These are phyloP conservation scores for Microchrysa polita DNA, from an alignment of 2,888 invertebrate genomes.

Conservation along the genomic window DNA sequence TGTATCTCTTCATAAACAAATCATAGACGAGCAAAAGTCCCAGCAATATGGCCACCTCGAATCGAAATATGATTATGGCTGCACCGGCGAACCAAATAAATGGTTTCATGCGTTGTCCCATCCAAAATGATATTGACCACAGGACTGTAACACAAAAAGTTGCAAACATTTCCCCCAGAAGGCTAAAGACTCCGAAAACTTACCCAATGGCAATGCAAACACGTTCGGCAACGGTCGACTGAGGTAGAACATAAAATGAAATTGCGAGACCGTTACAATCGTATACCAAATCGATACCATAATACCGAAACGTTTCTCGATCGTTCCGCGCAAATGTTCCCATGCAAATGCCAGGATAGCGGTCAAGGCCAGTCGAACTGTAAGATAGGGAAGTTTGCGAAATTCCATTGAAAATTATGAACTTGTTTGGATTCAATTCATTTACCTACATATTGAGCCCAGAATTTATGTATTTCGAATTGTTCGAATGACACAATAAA, in stretches of 20 bases:
- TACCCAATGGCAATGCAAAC: constrained; percentile 92
- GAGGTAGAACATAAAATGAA: constrained; percentile 97
- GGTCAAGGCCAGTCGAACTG: constrained; percentile 85
- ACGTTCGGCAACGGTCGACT: constrained; percentile 95
- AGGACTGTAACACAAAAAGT: constrained; percentile 73
- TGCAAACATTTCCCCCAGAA: not conserved
- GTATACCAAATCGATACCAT: constrained; percentile 84
- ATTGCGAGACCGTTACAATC: constrained; percentile 88
- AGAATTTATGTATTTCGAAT: constrained; percentile 81
- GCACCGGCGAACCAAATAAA: constrained; percentile 88
- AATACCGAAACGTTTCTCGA: constrained; percentile 81
- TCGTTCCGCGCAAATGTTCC: constrained; percentile 75
- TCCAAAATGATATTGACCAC: constrained; percentile 85
- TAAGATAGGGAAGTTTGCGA: not conserved
- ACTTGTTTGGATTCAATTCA: constrained; percentile 50
- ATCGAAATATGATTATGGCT: constrained; percentile 88
- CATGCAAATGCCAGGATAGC: constrained; percentile 79
- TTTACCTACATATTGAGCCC: constrained; percentile 88
- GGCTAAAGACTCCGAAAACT: constrained; percentile 54
- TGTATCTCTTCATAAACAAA: constrained; percentile 75
- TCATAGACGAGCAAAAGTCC: constrained; percentile 87
- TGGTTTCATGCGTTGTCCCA: constrained; percentile 76
- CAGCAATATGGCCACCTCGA: constrained; percentile 86
- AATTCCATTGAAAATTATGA: constrained; percentile 11
- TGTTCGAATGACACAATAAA: constrained; percentile 74